These are phyloP conservation scores for Xiphophorus couchianus DNA, from an alignment of 2,113 vertebrate genomes.

Conservation along the genomic window DNA sequence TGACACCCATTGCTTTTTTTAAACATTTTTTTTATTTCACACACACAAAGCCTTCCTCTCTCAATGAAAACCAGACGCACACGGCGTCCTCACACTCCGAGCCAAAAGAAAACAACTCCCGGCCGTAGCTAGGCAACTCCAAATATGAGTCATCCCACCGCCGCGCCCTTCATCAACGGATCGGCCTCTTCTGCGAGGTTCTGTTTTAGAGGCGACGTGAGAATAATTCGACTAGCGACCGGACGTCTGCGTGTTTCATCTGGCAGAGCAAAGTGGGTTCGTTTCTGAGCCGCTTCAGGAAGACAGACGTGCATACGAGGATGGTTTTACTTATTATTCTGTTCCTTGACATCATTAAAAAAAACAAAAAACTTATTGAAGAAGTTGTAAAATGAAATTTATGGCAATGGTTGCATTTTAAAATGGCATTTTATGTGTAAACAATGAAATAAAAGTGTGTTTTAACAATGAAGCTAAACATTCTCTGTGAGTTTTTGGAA, in stretches of 20 bases:
- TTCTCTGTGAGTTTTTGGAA: neutral
- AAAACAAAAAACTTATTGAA: neutral
- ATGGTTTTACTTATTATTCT: neutral
- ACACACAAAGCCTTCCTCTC: conserved; percentile 44
- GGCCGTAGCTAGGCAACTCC: conserved; percentile 79
- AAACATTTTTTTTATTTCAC: neutral
- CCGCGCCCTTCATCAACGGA: conserved; percentile 75
- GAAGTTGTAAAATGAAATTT: neutral
- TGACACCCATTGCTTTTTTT: conserved; percentile 43
- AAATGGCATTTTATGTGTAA: neutral
- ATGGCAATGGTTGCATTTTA: neutral
- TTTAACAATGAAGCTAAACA: neutral
- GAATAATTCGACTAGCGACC: conserved; percentile 1
- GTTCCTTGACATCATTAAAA: neutral
- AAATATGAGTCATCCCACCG: conserved; percentile 78
- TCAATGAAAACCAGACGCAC: conserved; percentile 77
- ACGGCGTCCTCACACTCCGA: conserved; percentile 56
- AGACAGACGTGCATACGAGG: neutral
- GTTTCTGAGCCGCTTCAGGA: neutral
- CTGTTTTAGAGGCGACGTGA: neutral
- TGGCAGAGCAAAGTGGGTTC: neutral
- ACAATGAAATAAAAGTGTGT: neutral
- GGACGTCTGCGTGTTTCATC: neutral
- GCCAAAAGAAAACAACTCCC: conserved; percentile 77
- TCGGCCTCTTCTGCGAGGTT: neutral